Percentiles rank a stretch among this genome's conserved stretches.
phyloP scores from a whole-genome alignment of 1,140 invertebrate genomes.

The Diorhabda carinulata region DNA sequence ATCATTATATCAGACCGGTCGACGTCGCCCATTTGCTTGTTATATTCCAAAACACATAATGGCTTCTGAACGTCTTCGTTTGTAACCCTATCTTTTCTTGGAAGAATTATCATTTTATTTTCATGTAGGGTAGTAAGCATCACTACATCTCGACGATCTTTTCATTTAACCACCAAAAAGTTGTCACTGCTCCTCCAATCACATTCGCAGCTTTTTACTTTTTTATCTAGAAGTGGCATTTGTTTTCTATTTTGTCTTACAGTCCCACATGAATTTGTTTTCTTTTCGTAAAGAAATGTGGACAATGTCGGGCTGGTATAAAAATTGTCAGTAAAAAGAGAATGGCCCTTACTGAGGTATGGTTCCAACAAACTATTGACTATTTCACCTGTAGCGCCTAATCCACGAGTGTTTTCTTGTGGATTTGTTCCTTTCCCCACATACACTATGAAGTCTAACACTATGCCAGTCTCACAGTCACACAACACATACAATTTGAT shows the following conservation, averaged over 20 bases:
- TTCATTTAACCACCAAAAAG: slow-evolving; percentile 40
- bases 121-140: slow-evolving; percentile 40
- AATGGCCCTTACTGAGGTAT: slow-evolving; percentile 36
- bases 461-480: slow-evolving; percentile 39
- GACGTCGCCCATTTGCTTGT: slow-evolving; percentile 41
- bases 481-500: slow-evolving; percentile 45
- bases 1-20: slow-evolving; percentile 41
- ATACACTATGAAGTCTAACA: slow-evolving; percentile 45
- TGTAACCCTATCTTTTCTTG: slow-evolving; percentile 29
- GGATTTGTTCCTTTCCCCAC: slow-evolving; percentile 29
- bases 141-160: slow-evolving; percentile 36
- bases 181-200: slow-evolving; percentile 26
- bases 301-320: slow-evolving; percentile 42
- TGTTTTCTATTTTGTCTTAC: slow-evolving; percentile 37
- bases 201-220: slow-evolving; percentile 31
- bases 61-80: slow-evolving; percentile 33
- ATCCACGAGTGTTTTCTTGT: slow-evolving; percentile 10
- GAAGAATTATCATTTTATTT: slow-evolving; percentile 19
- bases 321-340: slow-evolving; percentile 30
- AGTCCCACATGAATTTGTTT: slow-evolving; percentile 40
- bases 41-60: slow-evolving; percentile 37
- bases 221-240: slow-evolving; percentile 39
- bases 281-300: slow-evolving; percentile 22
- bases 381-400: slow-evolving; percentile 36
- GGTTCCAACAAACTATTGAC: slow-evolving; percentile 32